Evolutionary conservation across 2,888 invertebrate genomes (phyloP), one percentile per base, ranked within the genome.

Genomic region (Eupelmus urozonus): DNA sequence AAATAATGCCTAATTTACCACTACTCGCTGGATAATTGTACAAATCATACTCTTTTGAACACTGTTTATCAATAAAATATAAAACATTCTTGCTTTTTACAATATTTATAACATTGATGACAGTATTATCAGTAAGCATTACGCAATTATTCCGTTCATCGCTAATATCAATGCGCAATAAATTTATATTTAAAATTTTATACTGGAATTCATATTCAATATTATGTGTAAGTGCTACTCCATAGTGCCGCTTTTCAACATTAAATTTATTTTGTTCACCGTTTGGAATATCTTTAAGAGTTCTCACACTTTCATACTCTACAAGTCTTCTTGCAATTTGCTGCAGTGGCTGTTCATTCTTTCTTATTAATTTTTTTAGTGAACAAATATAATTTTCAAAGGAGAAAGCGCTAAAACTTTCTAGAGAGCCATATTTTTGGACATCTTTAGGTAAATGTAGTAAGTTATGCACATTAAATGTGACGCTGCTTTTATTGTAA

Each of bases 381-480:
- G 74, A 66, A 23, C 80, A 79, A 53, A 87, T 74, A 60, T 81
- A 82, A 65, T 85, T 87, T 79, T 87, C 86, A 83, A 85, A 87
- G 2, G 82, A 79, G 79, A 87, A 88, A 3, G 84, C 82, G 60
- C 85, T 85, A 65, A 83, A 84, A 13, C 63, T 78, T 67, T 87
- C 86, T 11, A 87, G 79, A 9, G 67, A 49, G 2, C 87, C 86
- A 78, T 80, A 84, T 5, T 71, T 79, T 9, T 29, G n/a, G 5
- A 80, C 83, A 82, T 87, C 86, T 60, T 82, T 75, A 20, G 84
- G 76, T 25, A 87, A 49, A 80, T 87, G 87, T 51, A 86, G 66
- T 20, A 87, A 71, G 7, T 80, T 78, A 79, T 87, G 87, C 0
- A 87, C 80, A 83, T 88, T 88, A 67, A 85, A 84, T 5, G 84